Base-by-base conservation (phyloP, 2,797 vertebrate genomes). In the Hirundo rustica region DNA sequence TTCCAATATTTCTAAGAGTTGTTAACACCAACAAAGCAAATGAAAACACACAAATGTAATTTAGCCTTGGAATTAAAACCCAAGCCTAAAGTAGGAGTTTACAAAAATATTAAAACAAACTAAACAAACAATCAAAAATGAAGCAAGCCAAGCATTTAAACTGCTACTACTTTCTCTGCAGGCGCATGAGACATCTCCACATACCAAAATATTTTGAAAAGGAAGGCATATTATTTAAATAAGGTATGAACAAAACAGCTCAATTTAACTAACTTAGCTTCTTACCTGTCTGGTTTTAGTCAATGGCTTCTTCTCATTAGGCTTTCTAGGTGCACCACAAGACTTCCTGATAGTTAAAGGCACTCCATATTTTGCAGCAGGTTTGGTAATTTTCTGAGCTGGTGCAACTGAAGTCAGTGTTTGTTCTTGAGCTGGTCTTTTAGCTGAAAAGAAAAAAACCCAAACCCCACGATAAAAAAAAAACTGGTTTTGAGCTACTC, bases 361-460 rank as follows among this genome's bases (percentile, higher is more conserved):
- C 98, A 99, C 98, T 98, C 99, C 99, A 2, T 99, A 99, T 97
- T 99, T 99, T 97, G 98, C 98, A 95, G 99, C 99, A 98, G 99
- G 99, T 98, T 99, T 99, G 89, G 99, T 99, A 94, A 99, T 99
- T 98, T 99, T 99, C 97, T 98, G 99, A 91, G 98, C 97, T 95
- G 98, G 97, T 80, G 96, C 77, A 82, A 97, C 95, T 68, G 97
- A 96, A 89, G 96, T 96, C 32, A 96, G 55, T 25, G 88, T 92
- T 96, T 97, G 98, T 66, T 98, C 98, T 91, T 98, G 98, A 95
- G 98, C 96, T 84, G 98, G 97, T 96, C 98, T 98, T 97, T 99
- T 99, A 92, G 97, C 99, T 99, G 74, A 30, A 92, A 75, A 92
- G 16, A 80, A 76, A 64, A 55, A 45, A 38, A 38, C 8, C 38